Conservation (phyloP, 2,888 invertebrate species). For the Gastracanthus pulcherrimus region DNA sequence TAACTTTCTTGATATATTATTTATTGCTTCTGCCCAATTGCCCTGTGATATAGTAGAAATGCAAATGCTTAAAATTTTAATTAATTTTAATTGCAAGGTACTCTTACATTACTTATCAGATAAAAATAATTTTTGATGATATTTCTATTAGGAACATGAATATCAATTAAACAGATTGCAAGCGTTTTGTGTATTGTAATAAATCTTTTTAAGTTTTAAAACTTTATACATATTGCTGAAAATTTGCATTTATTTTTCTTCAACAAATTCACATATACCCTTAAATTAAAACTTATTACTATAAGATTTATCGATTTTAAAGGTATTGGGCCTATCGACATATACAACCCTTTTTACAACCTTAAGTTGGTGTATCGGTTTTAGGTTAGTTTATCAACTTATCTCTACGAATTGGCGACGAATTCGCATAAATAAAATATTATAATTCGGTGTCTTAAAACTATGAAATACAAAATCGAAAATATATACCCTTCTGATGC, state of each 20-base stretch:
- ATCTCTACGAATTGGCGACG: background rate
- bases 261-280: background rate
- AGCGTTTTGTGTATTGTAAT: background rate
- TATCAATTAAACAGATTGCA: background rate
- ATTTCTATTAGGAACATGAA: conserved; percentile 5
- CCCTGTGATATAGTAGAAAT: background rate
- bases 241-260: background rate
- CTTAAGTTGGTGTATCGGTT: background rate
- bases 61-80: background rate
- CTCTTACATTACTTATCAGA: background rate
- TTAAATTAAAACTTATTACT: background rate
- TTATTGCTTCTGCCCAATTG: background rate
- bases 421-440: background rate
- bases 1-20: background rate
- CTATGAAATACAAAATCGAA: background rate
- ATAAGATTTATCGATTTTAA: background rate
- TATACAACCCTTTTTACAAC: background rate
- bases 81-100: conserved; percentile 1
- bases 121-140: background rate
- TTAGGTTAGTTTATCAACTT: background rate
- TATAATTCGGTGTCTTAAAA: background rate
- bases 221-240: background rate
- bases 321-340: background rate
- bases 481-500: background rate
- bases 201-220: background rate